Percentiles rank a stretch among this genome's conserved stretches.
Conservation (phyloP, 2,888 invertebrate genomes). For the Cephus runcator region DNA sequence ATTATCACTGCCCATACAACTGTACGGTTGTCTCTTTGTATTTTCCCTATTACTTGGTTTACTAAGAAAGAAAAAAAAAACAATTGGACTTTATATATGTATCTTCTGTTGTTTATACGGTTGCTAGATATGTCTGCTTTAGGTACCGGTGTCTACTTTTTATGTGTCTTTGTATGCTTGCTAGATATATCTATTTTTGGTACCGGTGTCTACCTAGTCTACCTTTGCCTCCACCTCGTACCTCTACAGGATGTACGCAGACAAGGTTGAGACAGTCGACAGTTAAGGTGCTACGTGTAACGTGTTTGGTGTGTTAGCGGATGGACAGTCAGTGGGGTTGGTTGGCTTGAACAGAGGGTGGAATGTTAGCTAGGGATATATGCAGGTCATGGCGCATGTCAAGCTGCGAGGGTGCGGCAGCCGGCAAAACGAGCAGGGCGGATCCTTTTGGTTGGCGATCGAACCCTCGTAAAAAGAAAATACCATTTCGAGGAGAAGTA, state of each 20-base stretch:
- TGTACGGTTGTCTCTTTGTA: background rate
- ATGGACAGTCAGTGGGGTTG: background rate
- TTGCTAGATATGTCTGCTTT: background rate
- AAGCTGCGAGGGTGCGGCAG: constrained; percentile 57
- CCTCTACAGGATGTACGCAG: background rate
- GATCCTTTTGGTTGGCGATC: constrained; percentile 25
- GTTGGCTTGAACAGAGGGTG: constrained; percentile 2
- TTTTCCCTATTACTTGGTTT: background rate
- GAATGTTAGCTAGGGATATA: constrained; percentile 30
- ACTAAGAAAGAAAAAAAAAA: background rate
- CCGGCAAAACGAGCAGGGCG: constrained; percentile 37
- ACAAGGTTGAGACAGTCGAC: background rate
- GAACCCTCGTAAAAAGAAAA: background rate
- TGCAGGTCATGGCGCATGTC: constrained; percentile 60
- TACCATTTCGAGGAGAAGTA: background rate
- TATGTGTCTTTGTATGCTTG: background rate
- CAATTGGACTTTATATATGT: background rate
- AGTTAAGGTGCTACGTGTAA: background rate
- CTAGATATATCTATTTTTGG: background rate
- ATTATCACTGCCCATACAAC: background rate
- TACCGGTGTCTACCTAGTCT: background rate
- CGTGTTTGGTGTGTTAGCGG: background rate
- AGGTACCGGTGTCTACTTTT: background rate
- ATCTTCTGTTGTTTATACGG: background rate
- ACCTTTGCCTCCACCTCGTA: background rate